Conservation (phyloP, 1,140 invertebrate species). For the Oedothorax gibbosus region DNA sequence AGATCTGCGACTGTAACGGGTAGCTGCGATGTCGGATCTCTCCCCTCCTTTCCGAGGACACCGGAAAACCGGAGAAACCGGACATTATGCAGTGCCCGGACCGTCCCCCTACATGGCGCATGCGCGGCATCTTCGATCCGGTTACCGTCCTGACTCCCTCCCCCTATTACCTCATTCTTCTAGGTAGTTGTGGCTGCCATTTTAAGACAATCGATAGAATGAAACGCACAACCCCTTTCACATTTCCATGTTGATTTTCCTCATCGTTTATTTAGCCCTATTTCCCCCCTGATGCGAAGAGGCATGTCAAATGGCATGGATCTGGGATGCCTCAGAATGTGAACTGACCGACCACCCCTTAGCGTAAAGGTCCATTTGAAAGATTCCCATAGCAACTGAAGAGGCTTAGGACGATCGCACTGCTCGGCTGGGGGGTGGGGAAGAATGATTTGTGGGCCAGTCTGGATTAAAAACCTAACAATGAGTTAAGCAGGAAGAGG, state of each 20-base stretch:
- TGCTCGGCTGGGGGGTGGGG: slow-evolving; percentile 10
- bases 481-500: slow-evolving; percentile 13
- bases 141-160: slow-evolving; percentile 40
- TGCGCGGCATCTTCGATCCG: slow-evolving; percentile 54
- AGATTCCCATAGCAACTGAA: slow-evolving; percentile 22
- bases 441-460: background rate
- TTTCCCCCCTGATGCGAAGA: background rate
- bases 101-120: slow-evolving; percentile 32
- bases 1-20: slow-evolving; percentile 49
- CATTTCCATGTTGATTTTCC: slow-evolving; percentile 8
- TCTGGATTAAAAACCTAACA: slow-evolving; percentile 49
- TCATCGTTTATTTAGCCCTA: background rate
- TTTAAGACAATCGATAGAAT: slow-evolving; percentile 28
- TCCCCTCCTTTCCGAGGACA: slow-evolving; percentile 54
- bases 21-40: slow-evolving; percentile 39
- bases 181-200: slow-evolving; percentile 50
- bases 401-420: slow-evolving; percentile 32
- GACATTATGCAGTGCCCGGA: slow-evolving; percentile 60
- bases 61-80: slow-evolving; percentile 58
- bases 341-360: slow-evolving; percentile 13
- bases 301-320: background rate
- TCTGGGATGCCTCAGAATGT: background rate
- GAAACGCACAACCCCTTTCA: slow-evolving; percentile 32
- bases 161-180: background rate
- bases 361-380: slow-evolving; percentile 30